Base-by-base conservation (phyloP, 2,113 vertebrate genomes). In the Anas platyrhynchos region DNA sequence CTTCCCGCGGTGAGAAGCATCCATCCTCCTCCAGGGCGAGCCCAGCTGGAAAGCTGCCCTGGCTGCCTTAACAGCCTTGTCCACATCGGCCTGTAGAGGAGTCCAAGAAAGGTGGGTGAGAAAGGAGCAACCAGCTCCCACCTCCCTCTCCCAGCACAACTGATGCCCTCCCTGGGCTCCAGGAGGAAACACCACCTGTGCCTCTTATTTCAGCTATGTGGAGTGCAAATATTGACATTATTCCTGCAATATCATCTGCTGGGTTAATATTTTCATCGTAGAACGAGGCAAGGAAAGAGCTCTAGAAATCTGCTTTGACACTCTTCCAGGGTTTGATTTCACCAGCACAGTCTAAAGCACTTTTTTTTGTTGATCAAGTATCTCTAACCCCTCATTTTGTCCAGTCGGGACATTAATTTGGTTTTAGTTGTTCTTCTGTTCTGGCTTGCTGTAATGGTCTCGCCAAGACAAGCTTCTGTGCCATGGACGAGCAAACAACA, bases 1-100 rank as follows among this genome's bases (percentile, higher is more conserved):
- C 48, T 98, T 96, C 58, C 99, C 99, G 2, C 99, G 98, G 0
- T 99, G 95, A 0, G 99, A 99, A 0, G 99, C 99, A 1, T 99
- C 99, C 99, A 98, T 99, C 80, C 98, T 98, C 92, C 99, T 98
- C 99, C 99, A 99, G 13, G 99, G 99, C 0, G 99, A 99, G 36
- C 99, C 99, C 83, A 99, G 93, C 91, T 94, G 98, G 95, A 99
- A 99, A 5, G 99, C 99, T 3, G 98, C 95, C 52, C 80, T 97
- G 41, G 99, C 99, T 15, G 99, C 99, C 84, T 98, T 97, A 17
- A 99, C 99, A 0, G 99, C 99, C 94, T 97, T 99, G 84, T 99
- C 98, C 56, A 99, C 99, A 6, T 99, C 99, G 8, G 97, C 98
- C 99, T 99, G 94, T 58, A 72, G 93, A 96, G 82, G 73, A 88